Evolutionary conservation across 2,888 invertebrate species (phyloP), one percentile per base, ranked within the genome.

Genomic region (Brenthis ino): DNA sequence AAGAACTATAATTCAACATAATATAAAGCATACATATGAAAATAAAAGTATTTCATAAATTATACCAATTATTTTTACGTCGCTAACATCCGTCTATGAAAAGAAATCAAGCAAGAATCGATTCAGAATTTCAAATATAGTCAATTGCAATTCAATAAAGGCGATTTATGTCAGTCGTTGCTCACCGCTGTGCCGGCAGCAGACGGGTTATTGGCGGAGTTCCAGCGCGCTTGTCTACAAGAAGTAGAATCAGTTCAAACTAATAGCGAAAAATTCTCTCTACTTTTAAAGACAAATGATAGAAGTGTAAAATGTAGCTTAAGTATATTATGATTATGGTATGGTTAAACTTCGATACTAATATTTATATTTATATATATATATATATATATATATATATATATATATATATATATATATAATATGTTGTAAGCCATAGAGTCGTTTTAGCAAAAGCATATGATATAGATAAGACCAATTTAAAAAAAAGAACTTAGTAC

Each of bases 111-210:
- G 37, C 63, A 53, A 63, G 20, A 53, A 58, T 58, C 58, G 47
- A 37, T 61, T 51, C n/a, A 56, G 37, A 71, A 73, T 54, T 73
- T 73, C 57, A 64, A 69, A 65, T 67, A 65, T 55, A 74, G 72
- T 65, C 67, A 72, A 74, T 74, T 67, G 70, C 72, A 72, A 72
- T 72, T 72, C 72, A 69, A 74, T 72, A 71, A 74, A 69, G 64
- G 57, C 70, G 70, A 74, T 74, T 74, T 72, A 69, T 71, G 67
- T 74, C 72, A 69, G 70, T 63, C 69, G 68, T 65, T 67, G 69
- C 70, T 71, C 69, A 71, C 67, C 64, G 67, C 64, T 67, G 67
- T 71, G 65, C 65, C 63, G 69, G 64, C 67, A 67, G 60, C 64
- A 56, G 67, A 70, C 69, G 70, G 67, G 60, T 67, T 69, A 70